Base-by-base conservation (phyloP, 2,113 vertebrate species). In the Polypterus senegalus region DNA sequence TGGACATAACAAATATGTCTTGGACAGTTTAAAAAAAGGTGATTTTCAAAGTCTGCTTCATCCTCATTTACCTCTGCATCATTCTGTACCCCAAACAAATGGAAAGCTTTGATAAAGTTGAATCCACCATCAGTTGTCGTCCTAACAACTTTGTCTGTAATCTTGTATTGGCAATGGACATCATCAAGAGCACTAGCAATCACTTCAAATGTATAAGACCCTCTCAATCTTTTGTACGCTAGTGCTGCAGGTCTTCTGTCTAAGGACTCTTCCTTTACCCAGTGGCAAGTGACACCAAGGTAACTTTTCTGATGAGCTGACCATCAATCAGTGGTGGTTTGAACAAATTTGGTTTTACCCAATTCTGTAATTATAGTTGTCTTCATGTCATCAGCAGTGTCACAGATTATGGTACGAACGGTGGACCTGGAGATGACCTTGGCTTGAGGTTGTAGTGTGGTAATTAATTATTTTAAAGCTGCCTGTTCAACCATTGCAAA, bases 271-370 rank as follows among this genome's bases (percentile, higher is more conserved):
- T 27, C 27, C 27, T 27, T 2, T 58, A n/a, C 47, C 57, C 57
- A 58, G 47, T 58, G 57, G 57, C 57, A 58, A 46, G 57, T 58
- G 57, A 58, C 57, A 58, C 57, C 57, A 58, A 58, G 57, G 57
- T 58, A 58, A 57, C 55, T 57, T 58, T 58, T 58, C 3, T 2
- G 57, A 58, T 46, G 57, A 58, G 57, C 57, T 27, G 57, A 58
- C 57, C 3, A 58, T 46, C 57, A 58, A 58, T 58, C 57, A 58
- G 57, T 58, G 57, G 57, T 58, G 57, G 57, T 58, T 5, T 43
- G 44, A 58, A 58, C 11, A 58, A 58, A 45, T 58, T 4, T 58
- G 11, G 47, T 4, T 58, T 46, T 58, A 58, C 57, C 44, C 7
- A 58, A 58, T 4, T 58, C 44, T 58, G 57, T 4, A 58, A 46